Base-by-base conservation (phyloP, 2,888 invertebrate genomes). In the Mythimna albipuncta region DNA sequence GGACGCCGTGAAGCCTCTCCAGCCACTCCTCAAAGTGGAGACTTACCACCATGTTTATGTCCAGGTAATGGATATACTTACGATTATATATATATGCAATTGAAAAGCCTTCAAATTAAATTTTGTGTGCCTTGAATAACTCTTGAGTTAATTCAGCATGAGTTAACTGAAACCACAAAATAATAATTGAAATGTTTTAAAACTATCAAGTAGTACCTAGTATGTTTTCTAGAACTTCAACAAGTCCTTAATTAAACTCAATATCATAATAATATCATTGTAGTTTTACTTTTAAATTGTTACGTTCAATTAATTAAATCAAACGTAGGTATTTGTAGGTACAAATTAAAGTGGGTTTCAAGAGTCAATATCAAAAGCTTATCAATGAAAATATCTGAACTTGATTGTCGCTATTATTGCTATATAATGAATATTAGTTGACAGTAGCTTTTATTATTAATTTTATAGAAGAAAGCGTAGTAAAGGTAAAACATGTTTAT, bases 401-500 rank as follows among this genome's bases (percentile, higher is more conserved):
- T 50, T 50, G 6, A 19, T 52, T n/a, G 0, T 52, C 50, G 1
- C 32, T 50, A 21, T 0, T 6, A 19, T 32, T 32, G 21, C 26
- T 32, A 26, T 26, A 38, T 16, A 58, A 58, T 32, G 10, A 58
- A 58, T 16, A 57, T 3, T 57, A 9, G 13, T 11, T 73, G 3
- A 3, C 19, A 38, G 4, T 44, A 38, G 32, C 7, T 62, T 75
- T 55, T 1, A 19, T 72, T 32, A 63, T 50, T 47, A 2, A 19
- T 63, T 38, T 73, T 5, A 32, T 63, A 52, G 6, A 35, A n/a
- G 47, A 55, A 64, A 73, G 19, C 16, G 16, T n/a, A 55, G 16
- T 4, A 54, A 69, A 67, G 11, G 35, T 52, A 62, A 32, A 72
- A 70, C 16, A 57, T 21, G 41, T 69, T 58, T 58, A 21, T 54